phyloP scores from a whole-genome alignment of 2,888 invertebrate genomes.

The Cephus pulcher region DNA sequence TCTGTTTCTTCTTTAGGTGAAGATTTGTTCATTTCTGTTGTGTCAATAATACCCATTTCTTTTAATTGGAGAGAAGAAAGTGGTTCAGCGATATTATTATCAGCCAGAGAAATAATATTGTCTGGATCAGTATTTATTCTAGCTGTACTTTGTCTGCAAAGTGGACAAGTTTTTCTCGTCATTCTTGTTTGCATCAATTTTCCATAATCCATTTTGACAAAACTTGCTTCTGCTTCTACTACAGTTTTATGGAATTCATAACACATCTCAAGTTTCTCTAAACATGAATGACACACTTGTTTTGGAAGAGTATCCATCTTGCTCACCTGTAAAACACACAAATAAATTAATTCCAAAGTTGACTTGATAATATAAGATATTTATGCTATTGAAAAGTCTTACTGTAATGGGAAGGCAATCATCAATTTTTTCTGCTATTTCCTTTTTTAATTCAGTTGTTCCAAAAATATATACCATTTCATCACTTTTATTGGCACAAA shows the following conservation, averaged over 20 bases:
- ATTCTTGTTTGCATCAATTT: conserved; percentile 1
- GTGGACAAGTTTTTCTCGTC: not conserved
- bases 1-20: not conserved
- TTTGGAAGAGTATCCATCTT: conserved; percentile 18
- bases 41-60: not conserved
- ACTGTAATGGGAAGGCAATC: conserved; percentile 24
- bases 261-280: conserved; percentile 21
- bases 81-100: not conserved
- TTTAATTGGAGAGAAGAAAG: not conserved
- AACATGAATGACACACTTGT: conserved; percentile 21
- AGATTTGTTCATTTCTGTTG: not conserved
- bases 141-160: not conserved
- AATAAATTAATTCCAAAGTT: not conserved
- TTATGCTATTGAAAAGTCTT: not conserved
- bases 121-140: not conserved
- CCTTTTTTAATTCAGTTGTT: not conserved
- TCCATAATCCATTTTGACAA: conserved; percentile 10
- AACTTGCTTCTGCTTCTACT: conserved; percentile 16
- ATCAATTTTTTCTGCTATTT: conserved; percentile 19
- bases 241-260: conserved; percentile 25
- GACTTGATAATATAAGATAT: not conserved
- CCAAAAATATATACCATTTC: conserved; percentile 19
- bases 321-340: conserved; percentile 10
- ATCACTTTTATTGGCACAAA: conserved; percentile 14
- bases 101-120: not conserved